Conservation (phyloP, 2,797 vertebrate species). For the Acomys russatus region DNA sequence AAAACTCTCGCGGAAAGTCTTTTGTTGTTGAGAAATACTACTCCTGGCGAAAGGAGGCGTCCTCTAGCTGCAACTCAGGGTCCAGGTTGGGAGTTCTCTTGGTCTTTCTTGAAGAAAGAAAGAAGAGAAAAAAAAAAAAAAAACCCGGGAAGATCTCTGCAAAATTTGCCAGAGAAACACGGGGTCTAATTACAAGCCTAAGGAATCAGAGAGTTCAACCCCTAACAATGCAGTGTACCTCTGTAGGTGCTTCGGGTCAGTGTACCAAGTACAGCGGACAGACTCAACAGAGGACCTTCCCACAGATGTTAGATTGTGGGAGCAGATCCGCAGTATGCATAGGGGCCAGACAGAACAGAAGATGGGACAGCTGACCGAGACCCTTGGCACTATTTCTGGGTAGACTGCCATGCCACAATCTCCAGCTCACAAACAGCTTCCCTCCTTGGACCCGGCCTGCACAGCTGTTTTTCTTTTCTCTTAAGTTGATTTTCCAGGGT, state of each 20-base stretch:
- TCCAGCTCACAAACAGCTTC: conserved; percentile 76
- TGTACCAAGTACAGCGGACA: background rate
- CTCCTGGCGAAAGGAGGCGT: conserved; percentile 12
- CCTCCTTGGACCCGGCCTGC: conserved; percentile 77
- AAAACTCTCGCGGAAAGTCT: conserved; percentile 36
- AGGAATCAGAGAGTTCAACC: background rate
- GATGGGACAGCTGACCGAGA: conserved; percentile 79
- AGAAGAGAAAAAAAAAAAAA: no score
- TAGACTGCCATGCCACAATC: conserved; percentile 77
- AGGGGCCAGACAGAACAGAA: conserved; percentile 59
- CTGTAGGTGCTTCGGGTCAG: background rate
- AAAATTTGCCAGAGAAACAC: conserved; percentile 44
- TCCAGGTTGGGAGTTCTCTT: conserved; percentile 35
- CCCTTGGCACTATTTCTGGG: conserved; percentile 83
- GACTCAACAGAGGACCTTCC: conserved; percentile 38
- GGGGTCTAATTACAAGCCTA: background rate
- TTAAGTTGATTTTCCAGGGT: conserved; percentile 77
- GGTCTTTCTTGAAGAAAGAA: conserved; percentile 48
- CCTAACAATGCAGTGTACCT: background rate
- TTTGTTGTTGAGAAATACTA: conserved; percentile 53
- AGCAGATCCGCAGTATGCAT: conserved; percentile 10
- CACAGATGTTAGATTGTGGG: background rate
- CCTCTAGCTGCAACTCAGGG: background rate
- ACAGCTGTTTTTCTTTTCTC: conserved; percentile 82
- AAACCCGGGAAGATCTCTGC: conserved; percentile 26